Evolutionary conservation across 2,888 invertebrate species (phyloP).

Genomic region (Adela reaumurella): DNA sequence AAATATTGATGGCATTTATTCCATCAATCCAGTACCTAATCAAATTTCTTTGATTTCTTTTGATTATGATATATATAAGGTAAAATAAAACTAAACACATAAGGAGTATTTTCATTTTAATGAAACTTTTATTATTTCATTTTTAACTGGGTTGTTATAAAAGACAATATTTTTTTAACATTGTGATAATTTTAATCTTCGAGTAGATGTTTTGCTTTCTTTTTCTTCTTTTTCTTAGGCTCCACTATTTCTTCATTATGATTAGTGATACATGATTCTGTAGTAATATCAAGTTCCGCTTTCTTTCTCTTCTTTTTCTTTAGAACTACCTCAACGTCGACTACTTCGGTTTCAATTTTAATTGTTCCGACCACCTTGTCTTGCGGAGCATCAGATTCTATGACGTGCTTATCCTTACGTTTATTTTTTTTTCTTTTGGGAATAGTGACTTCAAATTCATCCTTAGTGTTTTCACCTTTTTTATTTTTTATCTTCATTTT

Average conservation of each 20-base stretch:
- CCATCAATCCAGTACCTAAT: too few species aligned
- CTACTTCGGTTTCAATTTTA: background rate
- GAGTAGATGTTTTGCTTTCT: background rate
- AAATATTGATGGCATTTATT: too few species aligned
- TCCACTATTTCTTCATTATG: background rate
- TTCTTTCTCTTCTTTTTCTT: conserved; percentile 3
- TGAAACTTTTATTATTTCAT: too few species aligned
- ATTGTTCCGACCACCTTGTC: too few species aligned
- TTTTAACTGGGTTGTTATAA: too few species aligned
- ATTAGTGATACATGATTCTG: too few species aligned
- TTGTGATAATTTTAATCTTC: conserved; percentile 2
- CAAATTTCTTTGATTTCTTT: too few species aligned
- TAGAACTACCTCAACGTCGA: conserved; percentile 1
- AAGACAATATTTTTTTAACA: conserved; percentile 1
- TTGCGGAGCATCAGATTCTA: conserved; percentile 2
- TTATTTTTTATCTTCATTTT: conserved; percentile 3
- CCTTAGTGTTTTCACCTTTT: background rate
- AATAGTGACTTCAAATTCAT: background rate
- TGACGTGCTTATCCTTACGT: conserved; percentile 7
- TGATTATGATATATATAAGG: too few species aligned
- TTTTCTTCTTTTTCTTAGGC: conserved; percentile 6
- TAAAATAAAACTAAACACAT: too few species aligned
- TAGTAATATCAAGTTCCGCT: conserved; percentile 6
- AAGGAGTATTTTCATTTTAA: too few species aligned
- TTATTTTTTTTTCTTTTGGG: conserved; percentile 11